These are phyloP conservation scores for Tuberolachnus salignus DNA, from an alignment of 2,888 invertebrate species.

Conservation along the genomic window DNA sequence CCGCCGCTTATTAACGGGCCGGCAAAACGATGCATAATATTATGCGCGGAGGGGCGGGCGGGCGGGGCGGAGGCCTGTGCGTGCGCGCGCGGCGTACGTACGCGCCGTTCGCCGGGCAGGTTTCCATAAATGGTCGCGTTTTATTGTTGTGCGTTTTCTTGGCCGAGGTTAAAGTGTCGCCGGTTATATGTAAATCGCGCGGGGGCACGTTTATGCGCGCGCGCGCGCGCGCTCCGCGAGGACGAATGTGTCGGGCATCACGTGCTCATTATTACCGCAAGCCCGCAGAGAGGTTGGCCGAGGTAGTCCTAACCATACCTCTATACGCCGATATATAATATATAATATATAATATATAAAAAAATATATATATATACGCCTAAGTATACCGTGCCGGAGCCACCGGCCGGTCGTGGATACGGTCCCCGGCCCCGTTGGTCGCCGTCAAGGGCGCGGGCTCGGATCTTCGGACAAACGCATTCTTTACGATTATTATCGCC, in stretches of 20 bases:
- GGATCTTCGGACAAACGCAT: slow-evolving; percentile 43
- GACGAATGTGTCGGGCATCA: slow-evolving; percentile 44
- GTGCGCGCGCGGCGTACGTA: background rate
- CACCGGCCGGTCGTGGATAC: background rate
- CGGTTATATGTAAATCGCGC: slow-evolving; percentile 52
- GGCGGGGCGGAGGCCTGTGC: background rate
- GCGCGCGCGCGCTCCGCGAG: slow-evolving; percentile 24
- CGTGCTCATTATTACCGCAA: slow-evolving; percentile 33
- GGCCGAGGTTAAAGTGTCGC: slow-evolving; percentile 51
- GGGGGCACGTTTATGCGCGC: background rate
- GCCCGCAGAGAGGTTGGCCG: no score
- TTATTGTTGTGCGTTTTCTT: slow-evolving; percentile 42
- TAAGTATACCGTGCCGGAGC: no score
- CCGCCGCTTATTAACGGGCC: slow-evolving; percentile 47
- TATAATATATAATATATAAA: no score
- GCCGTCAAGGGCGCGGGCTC: slow-evolving; percentile 47
- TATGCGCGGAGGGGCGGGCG: background rate
- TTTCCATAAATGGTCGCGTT: slow-evolving; percentile 53
- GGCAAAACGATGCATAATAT: slow-evolving; percentile 23
- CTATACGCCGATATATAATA: no score
- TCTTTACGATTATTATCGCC: no score
- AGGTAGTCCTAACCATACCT: no score
- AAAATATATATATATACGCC: background rate
- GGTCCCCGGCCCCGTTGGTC: background rate
- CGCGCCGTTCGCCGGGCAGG: no score